Evolutionary conservation across 2,113 vertebrate species (phyloP).

Genomic region (Toxotes chatareus): DNA sequence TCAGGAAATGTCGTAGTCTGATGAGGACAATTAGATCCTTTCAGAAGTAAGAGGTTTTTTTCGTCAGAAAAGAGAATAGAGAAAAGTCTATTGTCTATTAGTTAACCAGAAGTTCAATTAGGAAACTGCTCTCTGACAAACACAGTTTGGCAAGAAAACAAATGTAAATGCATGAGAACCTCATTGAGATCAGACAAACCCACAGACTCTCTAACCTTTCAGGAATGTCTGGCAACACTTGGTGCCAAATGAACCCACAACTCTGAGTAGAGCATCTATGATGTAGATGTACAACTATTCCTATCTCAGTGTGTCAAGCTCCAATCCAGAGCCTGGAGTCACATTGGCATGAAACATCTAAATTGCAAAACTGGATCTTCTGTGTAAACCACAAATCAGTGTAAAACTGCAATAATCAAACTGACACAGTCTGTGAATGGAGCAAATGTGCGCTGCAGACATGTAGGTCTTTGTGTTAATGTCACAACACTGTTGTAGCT

Average conservation of each 20-base stretch:
- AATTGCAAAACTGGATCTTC: neutral
- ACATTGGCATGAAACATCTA: neutral
- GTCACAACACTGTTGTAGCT: neutral
- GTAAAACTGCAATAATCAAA: neutral
- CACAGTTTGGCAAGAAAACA: constrained; percentile 61
- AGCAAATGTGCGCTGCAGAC: neutral
- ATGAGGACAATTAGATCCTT: neutral
- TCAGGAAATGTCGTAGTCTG: too few species aligned
- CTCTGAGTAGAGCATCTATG: constrained; percentile 38
- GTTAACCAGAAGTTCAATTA: constrained; percentile 41
- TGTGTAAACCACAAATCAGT: neutral
- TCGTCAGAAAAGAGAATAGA: constrained; percentile 6
- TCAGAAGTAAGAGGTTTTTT: constrained; percentile 38
- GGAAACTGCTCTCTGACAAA: constrained; percentile 54
- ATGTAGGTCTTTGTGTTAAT: neutral
- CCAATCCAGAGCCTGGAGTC: constrained; percentile 11
- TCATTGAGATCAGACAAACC: constrained; percentile 46
- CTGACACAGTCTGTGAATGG: neutral
- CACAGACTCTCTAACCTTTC: constrained; percentile 45
- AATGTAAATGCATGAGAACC: constrained; percentile 71
- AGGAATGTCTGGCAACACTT: constrained; percentile 63
- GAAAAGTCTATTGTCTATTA: constrained; percentile 29
- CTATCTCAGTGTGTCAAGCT: constrained; percentile 3
- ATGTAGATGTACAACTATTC: constrained; percentile 37
- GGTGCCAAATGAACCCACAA: constrained; percentile 52